Percentiles rank a stretch among this genome's conserved stretches.
phyloP scores from a whole-genome alignment of 2,797 vertebrate species.

The Propithecus perrieri region DNA sequence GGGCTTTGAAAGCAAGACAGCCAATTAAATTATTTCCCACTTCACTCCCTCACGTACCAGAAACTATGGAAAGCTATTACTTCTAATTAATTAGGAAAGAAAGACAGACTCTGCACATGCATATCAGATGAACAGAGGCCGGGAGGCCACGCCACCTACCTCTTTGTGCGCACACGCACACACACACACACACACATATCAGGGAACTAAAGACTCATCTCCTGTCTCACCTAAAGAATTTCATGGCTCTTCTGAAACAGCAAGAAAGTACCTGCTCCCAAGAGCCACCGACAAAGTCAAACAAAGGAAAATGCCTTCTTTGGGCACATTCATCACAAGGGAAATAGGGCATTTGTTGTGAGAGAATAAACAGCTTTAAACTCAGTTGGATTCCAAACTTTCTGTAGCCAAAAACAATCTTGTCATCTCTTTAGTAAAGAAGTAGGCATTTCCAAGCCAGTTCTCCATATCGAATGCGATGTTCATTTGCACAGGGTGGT shows the following conservation, averaged over 20 bases:
- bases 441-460: neutral
- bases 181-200: neutral
- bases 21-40: constrained; percentile 72
- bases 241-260: neutral
- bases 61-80: constrained; percentile 58
- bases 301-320: neutral
- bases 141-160: neutral
- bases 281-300: neutral
- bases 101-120: neutral
- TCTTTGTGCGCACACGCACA: neutral
- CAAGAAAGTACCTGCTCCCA: neutral
- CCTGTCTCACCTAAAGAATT: neutral
- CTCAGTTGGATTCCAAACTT: neutral
- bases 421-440: neutral
- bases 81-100: constrained; percentile 67
- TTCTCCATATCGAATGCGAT: neutral
- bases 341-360: neutral
- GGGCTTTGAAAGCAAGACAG: constrained; percentile 69
- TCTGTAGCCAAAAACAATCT: neutral
- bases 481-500: neutral
- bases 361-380: neutral
- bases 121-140: neutral
- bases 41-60: constrained; percentile 33
- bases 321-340: neutral
- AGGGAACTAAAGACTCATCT: neutral